Conservation (phyloP, 2,888 invertebrate species). For the Drosophila cognata region DNA sequence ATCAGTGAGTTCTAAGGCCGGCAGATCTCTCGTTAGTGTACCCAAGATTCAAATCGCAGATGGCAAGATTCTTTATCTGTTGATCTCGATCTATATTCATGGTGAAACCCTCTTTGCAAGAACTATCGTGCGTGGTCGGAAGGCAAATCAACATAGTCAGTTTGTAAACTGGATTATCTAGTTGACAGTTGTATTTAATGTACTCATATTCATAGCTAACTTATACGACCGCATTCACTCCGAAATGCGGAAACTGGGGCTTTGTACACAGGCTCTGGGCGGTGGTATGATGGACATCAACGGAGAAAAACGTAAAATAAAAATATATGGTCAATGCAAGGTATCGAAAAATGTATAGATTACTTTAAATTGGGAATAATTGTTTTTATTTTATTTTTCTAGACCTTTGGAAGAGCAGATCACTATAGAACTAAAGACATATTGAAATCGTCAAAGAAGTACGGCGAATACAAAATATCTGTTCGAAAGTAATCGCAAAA, state of each 20-base stretch:
- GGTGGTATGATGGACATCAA: slow-evolving; percentile 52
- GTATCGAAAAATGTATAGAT: slow-evolving; percentile 23
- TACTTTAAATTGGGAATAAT: background rate
- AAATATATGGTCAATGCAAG: slow-evolving; percentile 40
- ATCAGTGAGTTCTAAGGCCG: background rate
- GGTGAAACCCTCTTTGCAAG: slow-evolving; percentile 38
- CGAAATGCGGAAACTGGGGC: slow-evolving; percentile 23
- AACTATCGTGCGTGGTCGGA: slow-evolving; percentile 49
- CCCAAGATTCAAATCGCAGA: slow-evolving; percentile 24
- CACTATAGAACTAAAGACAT: slow-evolving; percentile 49
- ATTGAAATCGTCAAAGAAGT: slow-evolving; percentile 23
- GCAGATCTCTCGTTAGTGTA: slow-evolving; percentile 2
- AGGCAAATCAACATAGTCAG: slow-evolving; percentile 44
- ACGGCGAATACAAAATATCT: slow-evolving; percentile 30
- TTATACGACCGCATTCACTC: slow-evolving; percentile 24
- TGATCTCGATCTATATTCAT: slow-evolving; percentile 52
- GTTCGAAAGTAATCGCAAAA: slow-evolving; percentile 15
- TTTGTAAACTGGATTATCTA: background rate
- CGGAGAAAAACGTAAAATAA: slow-evolving; percentile 5
- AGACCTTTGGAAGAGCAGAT: slow-evolving; percentile 59
- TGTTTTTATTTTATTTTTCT: background rate
- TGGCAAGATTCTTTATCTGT: slow-evolving; percentile 45
- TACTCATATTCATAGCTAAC: slow-evolving; percentile 6
- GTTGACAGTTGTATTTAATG: background rate
- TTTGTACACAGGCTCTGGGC: slow-evolving; percentile 53